Evolutionary conservation across 2,797 vertebrate genomes (phyloP).

Genomic region (Paramormyrops hopkinsi): DNA sequence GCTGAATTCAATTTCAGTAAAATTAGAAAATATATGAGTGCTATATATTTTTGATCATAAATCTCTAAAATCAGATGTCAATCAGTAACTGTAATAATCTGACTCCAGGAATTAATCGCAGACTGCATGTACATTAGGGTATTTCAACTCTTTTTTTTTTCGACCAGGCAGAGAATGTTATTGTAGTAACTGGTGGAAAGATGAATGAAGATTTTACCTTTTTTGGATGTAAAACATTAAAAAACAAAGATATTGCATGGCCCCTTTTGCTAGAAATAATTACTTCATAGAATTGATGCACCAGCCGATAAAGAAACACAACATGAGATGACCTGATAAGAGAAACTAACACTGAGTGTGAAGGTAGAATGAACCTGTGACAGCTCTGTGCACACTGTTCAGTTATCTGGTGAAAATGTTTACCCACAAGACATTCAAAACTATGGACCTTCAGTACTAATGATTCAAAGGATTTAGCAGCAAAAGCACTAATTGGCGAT

Average conservation of each 20-base stretch:
- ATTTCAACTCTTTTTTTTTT: neutral
- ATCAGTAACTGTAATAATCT: neutral
- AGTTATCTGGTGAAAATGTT: slow-evolving; percentile 5
- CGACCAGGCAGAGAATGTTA: neutral
- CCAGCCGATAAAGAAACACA: neutral
- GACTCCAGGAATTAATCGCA: neutral
- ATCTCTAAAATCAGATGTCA: neutral
- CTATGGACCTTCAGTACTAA: slow-evolving; percentile 7
- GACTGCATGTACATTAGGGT: neutral
- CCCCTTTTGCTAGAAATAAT: neutral
- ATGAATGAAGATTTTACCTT: neutral
- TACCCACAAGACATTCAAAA: slow-evolving; percentile 17
- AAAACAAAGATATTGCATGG: neutral
- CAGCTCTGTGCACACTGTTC: neutral
- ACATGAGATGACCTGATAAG: neutral
- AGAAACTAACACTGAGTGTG: neutral
- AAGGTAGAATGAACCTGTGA: neutral
- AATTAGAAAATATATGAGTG: neutral
- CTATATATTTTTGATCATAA: neutral
- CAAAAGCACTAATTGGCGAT: slow-evolving; percentile 24
- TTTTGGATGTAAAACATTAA: neutral
- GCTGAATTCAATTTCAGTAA: neutral
- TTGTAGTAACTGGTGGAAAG: neutral
- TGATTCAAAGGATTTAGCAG: slow-evolving; percentile 20
- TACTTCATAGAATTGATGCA: neutral